Evolutionary conservation across 2,888 invertebrate genomes (phyloP), one percentile per base, ranked within the genome.

Genomic region (Phorcus lineatus): DNA sequence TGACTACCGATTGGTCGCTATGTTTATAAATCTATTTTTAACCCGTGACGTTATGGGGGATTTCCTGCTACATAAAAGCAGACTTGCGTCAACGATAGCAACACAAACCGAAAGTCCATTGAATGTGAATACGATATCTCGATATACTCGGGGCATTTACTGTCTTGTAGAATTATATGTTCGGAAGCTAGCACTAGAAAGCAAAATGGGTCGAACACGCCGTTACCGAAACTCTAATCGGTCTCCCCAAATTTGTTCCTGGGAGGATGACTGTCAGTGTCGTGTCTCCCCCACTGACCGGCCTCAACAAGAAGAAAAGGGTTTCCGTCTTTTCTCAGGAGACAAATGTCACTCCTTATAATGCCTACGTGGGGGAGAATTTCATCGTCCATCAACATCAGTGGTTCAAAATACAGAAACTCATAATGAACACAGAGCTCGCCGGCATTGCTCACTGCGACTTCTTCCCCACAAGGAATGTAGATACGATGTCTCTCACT

Each of bases 401-500:
- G 47, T 88, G 85, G 85, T 88, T 90, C 80, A 82, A 84, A 79
- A 83, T 91, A 54, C 77, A 83, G 36, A 86, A 86, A 53, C 84
- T 86, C 22, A 74, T 91, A 7, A 79, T 84, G n/a, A 84, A 91
- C 79, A 84, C 81, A 28, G 80, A 79, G 7, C 31, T 22, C 17
- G 86, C 86, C 0, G 91, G 91, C 0, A 79, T 91, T 6, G 82
- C 90, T 2, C 81, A 83, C 13, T 88, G 87, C 74, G 86, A 89
- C 80, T 90, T 91, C 78, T 77, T 85, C 13, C 87, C 88, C 11
- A 81, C 83, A 9, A 82, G 84, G 40, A 80, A 79, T 2, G 78
- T 90, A 7, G 79, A 83, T 4, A 67, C 80, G 2, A 91, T 92
- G 90, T 84, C 52, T n/a, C 84, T 92, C 24, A 90, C 91, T 0